Percentiles rank a stretch among this genome's conserved stretches.
Evolutionary conservation across 2,113 vertebrate genomes (phyloP).

Genomic region (Solea senegalensis): DNA sequence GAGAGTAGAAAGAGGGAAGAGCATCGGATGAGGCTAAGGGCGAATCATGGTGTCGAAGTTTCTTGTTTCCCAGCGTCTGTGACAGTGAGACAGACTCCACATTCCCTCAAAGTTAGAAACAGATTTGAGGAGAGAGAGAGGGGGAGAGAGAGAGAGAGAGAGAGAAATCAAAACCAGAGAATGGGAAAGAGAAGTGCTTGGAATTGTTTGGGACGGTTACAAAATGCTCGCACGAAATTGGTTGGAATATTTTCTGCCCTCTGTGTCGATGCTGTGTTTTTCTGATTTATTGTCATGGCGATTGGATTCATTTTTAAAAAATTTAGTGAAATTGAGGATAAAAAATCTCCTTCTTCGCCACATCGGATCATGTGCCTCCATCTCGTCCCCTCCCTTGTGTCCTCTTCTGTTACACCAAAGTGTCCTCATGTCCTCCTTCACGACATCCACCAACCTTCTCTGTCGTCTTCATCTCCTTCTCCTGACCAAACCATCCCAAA

Average conservation of each 20-base stretch:
- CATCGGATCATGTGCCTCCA: too few relatives aligned
- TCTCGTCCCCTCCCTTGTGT: too few relatives aligned
- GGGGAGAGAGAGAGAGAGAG: constrained; percentile 25
- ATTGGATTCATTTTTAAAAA: too few relatives aligned
- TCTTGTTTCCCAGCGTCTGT: constrained; percentile 66
- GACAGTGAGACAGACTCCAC: constrained; percentile 77
- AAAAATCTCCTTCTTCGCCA: too few relatives aligned
- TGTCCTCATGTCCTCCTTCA: too few relatives aligned
- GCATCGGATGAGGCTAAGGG: constrained; percentile 58
- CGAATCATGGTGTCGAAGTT: constrained; percentile 57
- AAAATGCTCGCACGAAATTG: constrained; percentile 43
- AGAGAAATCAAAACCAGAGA: constrained; percentile 48
- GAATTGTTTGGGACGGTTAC: constrained; percentile 54
- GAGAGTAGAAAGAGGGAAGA: constrained; percentile 29
- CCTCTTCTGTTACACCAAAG: too few relatives aligned
- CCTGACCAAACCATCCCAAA: too few relatives aligned
- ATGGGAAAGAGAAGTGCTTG: constrained; percentile 10
- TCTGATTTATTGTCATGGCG: too few relatives aligned
- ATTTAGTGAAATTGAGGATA: not conserved
- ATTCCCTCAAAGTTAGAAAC: constrained; percentile 78
- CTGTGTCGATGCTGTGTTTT: constrained; percentile 17
- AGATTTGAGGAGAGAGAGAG: constrained; percentile 44
- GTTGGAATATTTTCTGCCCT: constrained; percentile 24
- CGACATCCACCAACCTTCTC: too few relatives aligned
- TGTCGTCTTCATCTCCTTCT: too few relatives aligned